These are phyloP conservation scores for Crypturellus tataupa DNA, from an alignment of 2,797 vertebrate genomes.

Conservation along the genomic window DNA sequence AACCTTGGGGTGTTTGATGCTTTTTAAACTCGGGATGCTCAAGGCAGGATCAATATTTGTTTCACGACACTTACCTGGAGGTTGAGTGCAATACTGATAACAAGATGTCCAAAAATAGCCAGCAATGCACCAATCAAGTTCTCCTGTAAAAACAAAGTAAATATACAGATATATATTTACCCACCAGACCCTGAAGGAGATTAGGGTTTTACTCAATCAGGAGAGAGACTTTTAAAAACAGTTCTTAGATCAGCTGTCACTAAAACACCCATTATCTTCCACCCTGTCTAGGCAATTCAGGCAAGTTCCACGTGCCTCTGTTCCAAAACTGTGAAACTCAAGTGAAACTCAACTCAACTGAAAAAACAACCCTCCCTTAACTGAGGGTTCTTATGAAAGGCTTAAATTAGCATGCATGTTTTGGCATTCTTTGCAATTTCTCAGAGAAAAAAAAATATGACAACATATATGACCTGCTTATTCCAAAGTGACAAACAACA, in stretches of 20 bases:
- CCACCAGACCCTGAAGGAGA: not conserved
- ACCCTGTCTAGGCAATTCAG: not conserved
- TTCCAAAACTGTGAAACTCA: not conserved
- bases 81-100: conserved; percentile 93
- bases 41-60: not conserved
- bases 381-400: not conserved
- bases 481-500: not conserved
- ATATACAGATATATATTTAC: not conserved
- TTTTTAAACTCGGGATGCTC: not conserved
- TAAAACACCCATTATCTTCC: not conserved
- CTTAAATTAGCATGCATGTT: not conserved
- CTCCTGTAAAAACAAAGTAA: conserved; percentile 82
- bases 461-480: not conserved
- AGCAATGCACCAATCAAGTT: conserved; percentile 95
- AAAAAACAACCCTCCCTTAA: not conserved
- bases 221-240: not conserved
- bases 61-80: conserved; percentile 87
- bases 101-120: conserved; percentile 94
- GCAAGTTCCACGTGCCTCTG: not conserved
- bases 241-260: not conserved
- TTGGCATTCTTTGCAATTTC: not conserved
- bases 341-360: too few relatives aligned
- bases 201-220: not conserved
- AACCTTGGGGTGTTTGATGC: fast-evolving
- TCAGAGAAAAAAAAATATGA: not conserved